Evolutionary conservation across 92 coral and sea anemone species (phyloP).

Genomic region (Hydrozoanthus gracilis): DNA sequence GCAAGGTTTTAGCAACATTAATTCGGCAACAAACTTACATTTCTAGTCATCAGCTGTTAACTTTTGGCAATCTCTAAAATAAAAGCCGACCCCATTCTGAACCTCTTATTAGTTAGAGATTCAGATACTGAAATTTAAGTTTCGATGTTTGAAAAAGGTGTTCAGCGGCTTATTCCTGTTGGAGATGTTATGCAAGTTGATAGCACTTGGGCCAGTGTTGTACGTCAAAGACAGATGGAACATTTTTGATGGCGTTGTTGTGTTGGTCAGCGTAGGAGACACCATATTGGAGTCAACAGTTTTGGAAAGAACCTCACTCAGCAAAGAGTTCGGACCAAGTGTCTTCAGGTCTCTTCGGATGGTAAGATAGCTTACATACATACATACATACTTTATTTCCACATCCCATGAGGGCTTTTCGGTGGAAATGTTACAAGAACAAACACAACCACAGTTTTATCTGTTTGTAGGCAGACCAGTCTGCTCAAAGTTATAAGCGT

Average conservation of each 20-base stretch:
- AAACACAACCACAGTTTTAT: too few relatives aligned
- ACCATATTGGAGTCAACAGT: conserved; percentile 3
- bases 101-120: not conserved
- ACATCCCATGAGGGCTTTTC: too few relatives aligned
- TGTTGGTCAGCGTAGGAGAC: conserved; percentile 48
- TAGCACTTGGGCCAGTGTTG: conserved; percentile 51
- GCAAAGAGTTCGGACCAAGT: conserved; percentile 15
- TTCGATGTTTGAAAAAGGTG: conserved; percentile 22
- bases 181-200: conserved; percentile 51
- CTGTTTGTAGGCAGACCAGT: too few relatives aligned
- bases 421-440: too few relatives aligned
- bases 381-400: too few relatives aligned
- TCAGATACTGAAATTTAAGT: not conserved
- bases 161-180: conserved; percentile 50
- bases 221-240: conserved; percentile 54
- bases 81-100: too few relatives aligned
- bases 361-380: conserved; percentile 36
- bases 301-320: too few relatives aligned
- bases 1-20: too few relatives aligned
- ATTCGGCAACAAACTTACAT: too few relatives aligned
- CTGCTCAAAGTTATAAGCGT: too few relatives aligned
- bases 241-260: conserved; percentile 48
- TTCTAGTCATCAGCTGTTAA: too few relatives aligned
- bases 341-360: conserved; percentile 51
- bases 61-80: too few relatives aligned